phyloP scores from a whole-genome alignment of 1,140 invertebrate genomes.

The Hirudo medicinalis region DNA sequence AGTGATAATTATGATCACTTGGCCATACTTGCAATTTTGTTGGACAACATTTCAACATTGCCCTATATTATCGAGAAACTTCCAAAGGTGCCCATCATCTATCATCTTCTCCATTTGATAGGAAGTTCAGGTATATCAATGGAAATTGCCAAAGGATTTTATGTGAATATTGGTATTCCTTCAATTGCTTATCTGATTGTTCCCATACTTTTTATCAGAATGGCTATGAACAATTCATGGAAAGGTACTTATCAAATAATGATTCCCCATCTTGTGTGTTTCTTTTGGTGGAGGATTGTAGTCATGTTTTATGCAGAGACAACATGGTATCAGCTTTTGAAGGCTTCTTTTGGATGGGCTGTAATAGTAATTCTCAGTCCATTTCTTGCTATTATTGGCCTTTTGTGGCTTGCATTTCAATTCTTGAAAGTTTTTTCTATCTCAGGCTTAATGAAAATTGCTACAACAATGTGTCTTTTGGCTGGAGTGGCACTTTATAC shows the following conservation, averaged over 20 bases:
- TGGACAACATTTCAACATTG: conserved; percentile 15
- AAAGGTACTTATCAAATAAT: conserved; percentile 21
- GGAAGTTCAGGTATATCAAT: conserved; percentile 14
- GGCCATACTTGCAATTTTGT: conserved; percentile 12
- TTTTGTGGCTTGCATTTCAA: conserved; percentile 3
- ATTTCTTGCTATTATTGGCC: conserved; percentile 10
- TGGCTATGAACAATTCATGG: conserved; percentile 20
- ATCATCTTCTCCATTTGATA: conserved; percentile 15
- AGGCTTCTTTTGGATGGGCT: conserved; percentile 21
- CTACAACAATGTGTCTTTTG: conserved; percentile 16
- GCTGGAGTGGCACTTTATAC: conserved; percentile 12
- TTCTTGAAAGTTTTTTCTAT: conserved; percentile 18
- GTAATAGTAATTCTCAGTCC: conserved; percentile 16
- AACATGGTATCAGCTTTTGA: conserved; percentile 17
- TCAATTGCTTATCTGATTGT: conserved; percentile 17
- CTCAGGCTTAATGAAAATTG: conserved; percentile 12
- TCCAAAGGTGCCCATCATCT: conserved; percentile 18
- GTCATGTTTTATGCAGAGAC: conserved; percentile 21
- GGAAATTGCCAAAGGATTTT: conserved; percentile 11
- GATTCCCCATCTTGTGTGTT: conserved; percentile 23
- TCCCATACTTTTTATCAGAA: conserved; percentile 20
- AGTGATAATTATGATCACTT: conserved; percentile 22
- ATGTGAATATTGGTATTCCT: conserved; percentile 20
- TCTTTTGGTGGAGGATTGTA: conserved; percentile 22
- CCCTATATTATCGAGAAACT: conserved; percentile 12